These are phyloP conservation scores for Zaprionus capensis DNA, from an alignment of 1,140 invertebrate genomes.

Conservation along the genomic window DNA sequence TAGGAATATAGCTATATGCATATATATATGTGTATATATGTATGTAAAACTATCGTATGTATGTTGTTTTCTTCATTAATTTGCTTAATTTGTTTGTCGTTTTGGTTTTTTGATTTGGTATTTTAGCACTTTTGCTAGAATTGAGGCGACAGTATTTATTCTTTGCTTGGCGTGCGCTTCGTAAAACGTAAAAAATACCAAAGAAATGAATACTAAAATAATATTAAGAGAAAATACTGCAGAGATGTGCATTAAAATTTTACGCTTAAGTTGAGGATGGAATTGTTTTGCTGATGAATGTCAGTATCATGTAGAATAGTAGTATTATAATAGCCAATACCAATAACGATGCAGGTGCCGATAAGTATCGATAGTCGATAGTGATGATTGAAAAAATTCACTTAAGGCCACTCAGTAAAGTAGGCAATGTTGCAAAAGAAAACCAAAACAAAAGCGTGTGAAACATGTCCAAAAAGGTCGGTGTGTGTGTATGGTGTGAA, in stretches of 20 bases:
- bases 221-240: constrained; percentile 8
- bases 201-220: background rate
- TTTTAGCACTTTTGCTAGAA: constrained; percentile 14
- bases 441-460: constrained; percentile 24
- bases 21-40: constrained; percentile 33
- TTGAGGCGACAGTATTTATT: constrained; percentile 27
- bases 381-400: constrained; percentile 31
- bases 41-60: constrained; percentile 31
- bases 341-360: constrained; percentile 25
- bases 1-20: constrained; percentile 49
- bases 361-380: constrained; percentile 15
- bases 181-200: constrained; percentile 19
- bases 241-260: constrained; percentile 23
- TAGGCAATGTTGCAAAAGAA: constrained; percentile 23
- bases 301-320: background rate
- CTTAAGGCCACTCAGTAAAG: constrained; percentile 49
- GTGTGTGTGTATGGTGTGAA: constrained; percentile 6
- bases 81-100: constrained; percentile 7
- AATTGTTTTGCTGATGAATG: background rate
- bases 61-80: constrained; percentile 6
- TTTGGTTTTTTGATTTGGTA: constrained; percentile 20
- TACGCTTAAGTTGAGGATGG: background rate
- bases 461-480: background rate
- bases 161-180: constrained; percentile 26
- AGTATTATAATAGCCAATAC: constrained; percentile 13